Evolutionary conservation across 2,797 vertebrate species (phyloP), one percentile per base, ranked within the genome.

Genomic region (Vireo griseus): DNA sequence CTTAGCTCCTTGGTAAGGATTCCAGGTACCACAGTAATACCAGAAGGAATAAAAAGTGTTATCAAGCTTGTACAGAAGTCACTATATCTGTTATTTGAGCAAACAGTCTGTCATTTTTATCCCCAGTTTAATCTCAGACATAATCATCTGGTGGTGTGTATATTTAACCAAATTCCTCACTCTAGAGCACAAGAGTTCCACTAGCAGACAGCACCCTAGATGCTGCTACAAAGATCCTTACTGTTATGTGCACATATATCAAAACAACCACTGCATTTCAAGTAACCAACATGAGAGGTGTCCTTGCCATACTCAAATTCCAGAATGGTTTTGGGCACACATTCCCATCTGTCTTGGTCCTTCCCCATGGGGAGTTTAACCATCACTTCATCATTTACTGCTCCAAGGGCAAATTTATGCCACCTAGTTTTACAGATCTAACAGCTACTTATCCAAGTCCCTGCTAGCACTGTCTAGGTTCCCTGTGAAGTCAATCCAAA

Each of bases 401-500:
- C 76, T 84, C 73, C 1, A 2, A 90, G 93, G 82, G 90, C 73
- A 77, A 72, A 80, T 88, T 83, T 22, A 81, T 75, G 93, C 72
- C 85, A 95, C 79, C 66, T 80, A 68, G 62, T 52, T 94, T 74
- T 68, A 86, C 82, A 94, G 62, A 92, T 84, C 88, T 95, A 95
- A 92, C 76, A 91, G 54, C 31, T 28, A 80, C 73, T 37, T 86
- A 86, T 75, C 96, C 87, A 95, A 96, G 87, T 80, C 76, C 62
- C 73, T 86, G 82, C 85, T 84, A 95, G 93, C 72, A 91, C 73
- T 72, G 72, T 26, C 85, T 90, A 62, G 76, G 82, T 35, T 94
- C 47, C 76, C 82, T 96, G 69, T 92, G 88, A 96, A 97, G 95
- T 95, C 57, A 92, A 76, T 94, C 94, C 94, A 96, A 96, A 81